These are phyloP conservation scores for Phasia obesa DNA, from an alignment of 2,888 invertebrate species.

Conservation along the genomic window DNA sequence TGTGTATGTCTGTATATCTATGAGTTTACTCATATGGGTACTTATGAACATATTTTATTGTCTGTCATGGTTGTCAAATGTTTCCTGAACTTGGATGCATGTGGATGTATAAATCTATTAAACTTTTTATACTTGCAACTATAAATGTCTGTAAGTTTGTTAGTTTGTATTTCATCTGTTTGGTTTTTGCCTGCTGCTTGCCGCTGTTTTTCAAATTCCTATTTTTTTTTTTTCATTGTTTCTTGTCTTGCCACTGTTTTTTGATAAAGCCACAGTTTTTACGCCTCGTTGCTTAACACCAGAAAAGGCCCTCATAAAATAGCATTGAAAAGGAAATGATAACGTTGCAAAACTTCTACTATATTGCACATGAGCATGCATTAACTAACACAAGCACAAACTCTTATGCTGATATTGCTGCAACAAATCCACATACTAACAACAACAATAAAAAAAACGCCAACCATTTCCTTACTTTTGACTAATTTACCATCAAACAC, in stretches of 20 bases:
- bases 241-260: constrained; percentile 26
- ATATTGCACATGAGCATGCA: constrained; percentile 69
- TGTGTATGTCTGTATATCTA: neutral
- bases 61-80: constrained; percentile 69
- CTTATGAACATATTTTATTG: constrained; percentile 67
- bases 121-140: constrained; percentile 11
- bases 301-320: constrained; percentile 69
- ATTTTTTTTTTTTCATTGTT: neutral
- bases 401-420: constrained; percentile 5
- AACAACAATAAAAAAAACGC: constrained; percentile 22
- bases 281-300: constrained; percentile 70
- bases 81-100: constrained; percentile 63
- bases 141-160: constrained; percentile 48
- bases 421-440: neutral
- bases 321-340: constrained; percentile 71
- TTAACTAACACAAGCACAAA: constrained; percentile 30
- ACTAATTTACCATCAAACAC: constrained; percentile 67
- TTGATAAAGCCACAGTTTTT: constrained; percentile 67
- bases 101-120: constrained; percentile 38
- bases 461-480: constrained; percentile 67
- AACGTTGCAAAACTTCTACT: constrained; percentile 68
- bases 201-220: neutral
- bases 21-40: constrained; percentile 3
- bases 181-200: constrained; percentile 35
- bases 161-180: constrained; percentile 60